These are phyloP conservation scores for Macropis europaea DNA, from an alignment of 2,888 invertebrate species.

Conservation along the genomic window DNA sequence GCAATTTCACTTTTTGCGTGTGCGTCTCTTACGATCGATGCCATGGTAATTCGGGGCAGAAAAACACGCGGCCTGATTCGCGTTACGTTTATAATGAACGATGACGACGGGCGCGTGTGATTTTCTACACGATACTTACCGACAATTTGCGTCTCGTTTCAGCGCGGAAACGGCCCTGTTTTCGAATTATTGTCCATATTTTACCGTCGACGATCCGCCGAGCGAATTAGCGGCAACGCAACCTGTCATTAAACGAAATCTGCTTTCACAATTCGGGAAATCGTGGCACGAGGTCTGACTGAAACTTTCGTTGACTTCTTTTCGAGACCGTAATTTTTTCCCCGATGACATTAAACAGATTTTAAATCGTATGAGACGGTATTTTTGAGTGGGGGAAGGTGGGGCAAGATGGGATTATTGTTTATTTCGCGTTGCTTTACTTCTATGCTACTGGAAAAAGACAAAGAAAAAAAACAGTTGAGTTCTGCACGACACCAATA, in stretches of 20 bases:
- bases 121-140: slow-evolving; percentile 28
- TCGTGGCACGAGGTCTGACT: neutral
- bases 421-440: too few species aligned
- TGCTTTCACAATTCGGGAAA: neutral
- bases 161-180: neutral
- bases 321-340: too few species aligned
- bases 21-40: slow-evolving; percentile 15
- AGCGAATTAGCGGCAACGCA: neutral
- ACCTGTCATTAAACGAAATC: neutral
- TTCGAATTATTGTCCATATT: neutral
- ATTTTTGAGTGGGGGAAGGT: too few species aligned
- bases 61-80: slow-evolving; percentile 56
- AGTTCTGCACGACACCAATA: too few species aligned
- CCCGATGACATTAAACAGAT: too few species aligned
- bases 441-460: too few species aligned
- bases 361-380: neutral
- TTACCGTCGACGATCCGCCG: neutral
- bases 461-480: too few species aligned
- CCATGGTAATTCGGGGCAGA: slow-evolving; percentile 52
- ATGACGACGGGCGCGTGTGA: slow-evolving; percentile 14
- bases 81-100: slow-evolving; percentile 36
- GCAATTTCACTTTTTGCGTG: slow-evolving; percentile 62
- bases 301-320: neutral
- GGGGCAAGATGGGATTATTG: too few species aligned
- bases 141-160: slow-evolving; percentile 18